These are phyloP conservation scores for Microplitis mediator DNA, from an alignment of 1,140 invertebrate species.

Conservation along the genomic window DNA sequence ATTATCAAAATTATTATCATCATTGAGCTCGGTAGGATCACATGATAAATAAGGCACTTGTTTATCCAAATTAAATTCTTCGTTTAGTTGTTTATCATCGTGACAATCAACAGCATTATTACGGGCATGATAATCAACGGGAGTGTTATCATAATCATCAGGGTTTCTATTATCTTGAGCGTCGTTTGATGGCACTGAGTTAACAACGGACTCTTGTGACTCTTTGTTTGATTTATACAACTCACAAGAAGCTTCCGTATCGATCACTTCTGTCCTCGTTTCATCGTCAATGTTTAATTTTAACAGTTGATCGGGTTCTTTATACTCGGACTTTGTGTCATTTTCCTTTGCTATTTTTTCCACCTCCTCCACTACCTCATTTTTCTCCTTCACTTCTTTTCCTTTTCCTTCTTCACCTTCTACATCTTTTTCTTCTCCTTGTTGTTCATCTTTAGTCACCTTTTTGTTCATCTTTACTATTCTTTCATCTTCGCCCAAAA, in stretches of 20 bases:
- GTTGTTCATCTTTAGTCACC: neutral
- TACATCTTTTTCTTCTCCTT: neutral
- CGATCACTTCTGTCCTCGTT: neutral
- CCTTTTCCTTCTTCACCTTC: neutral
- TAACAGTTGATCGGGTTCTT: neutral
- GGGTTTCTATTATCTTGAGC: neutral
- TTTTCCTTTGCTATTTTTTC: too few species aligned
- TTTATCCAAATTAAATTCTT: neutral
- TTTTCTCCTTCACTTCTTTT: too few species aligned
- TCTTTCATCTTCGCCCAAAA: constrained; percentile 6
- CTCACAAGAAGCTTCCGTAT: constrained; percentile 22
- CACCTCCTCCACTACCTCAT: too few species aligned
- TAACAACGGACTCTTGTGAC: neutral
- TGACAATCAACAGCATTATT: neutral
- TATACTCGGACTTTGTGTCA: neutral
- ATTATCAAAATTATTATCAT: neutral
- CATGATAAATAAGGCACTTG: neutral
- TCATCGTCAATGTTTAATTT: neutral
- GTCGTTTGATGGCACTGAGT: neutral
- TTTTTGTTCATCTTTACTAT: neutral
- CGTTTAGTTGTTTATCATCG: neutral
- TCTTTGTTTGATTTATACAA: constrained; percentile 17
- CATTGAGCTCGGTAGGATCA: neutral
- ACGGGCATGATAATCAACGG: too few species aligned
- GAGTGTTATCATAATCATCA: neutral